phyloP scores from a whole-genome alignment of 2,113 vertebrate genomes.

The Perognathus longimembris region DNA sequence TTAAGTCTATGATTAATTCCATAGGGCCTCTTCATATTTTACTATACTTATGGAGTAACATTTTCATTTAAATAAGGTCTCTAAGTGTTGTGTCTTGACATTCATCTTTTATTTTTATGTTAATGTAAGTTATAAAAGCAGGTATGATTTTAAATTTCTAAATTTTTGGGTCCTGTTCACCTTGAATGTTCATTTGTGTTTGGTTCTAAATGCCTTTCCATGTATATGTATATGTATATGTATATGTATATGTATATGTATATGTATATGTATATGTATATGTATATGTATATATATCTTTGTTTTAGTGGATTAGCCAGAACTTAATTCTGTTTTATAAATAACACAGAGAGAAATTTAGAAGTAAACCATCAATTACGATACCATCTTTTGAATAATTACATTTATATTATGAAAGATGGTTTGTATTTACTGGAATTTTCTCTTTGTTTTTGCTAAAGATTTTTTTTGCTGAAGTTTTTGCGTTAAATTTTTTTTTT shows the following conservation, averaged over 20 bases:
- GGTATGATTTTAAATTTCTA: neutral
- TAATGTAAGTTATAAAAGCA: neutral
- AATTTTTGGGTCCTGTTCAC: neutral
- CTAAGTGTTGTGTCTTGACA: neutral
- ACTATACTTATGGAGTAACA: neutral
- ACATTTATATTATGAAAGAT: neutral
- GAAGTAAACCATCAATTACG: neutral
- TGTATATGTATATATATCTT: neutral
- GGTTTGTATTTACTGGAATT: neutral
- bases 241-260: too few species aligned
- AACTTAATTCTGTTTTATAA: neutral
- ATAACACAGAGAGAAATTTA: neutral
- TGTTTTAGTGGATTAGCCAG: neutral
- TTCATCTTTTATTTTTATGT: neutral
- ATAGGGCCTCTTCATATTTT: neutral
- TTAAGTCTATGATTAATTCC: neutral
- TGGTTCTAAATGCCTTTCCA: too few species aligned
- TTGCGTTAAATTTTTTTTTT: too few species aligned
- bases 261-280: too few species aligned
- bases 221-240: too few species aligned
- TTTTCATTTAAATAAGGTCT: neutral
- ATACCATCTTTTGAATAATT: neutral
- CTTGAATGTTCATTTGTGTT: too few species aligned
- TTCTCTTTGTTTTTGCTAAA: neutral
- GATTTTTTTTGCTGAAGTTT: too few species aligned